These are phyloP conservation scores for Campylomormyrus numenius DNA, from an alignment of 2,113 vertebrate genomes.

Conservation along the genomic window DNA sequence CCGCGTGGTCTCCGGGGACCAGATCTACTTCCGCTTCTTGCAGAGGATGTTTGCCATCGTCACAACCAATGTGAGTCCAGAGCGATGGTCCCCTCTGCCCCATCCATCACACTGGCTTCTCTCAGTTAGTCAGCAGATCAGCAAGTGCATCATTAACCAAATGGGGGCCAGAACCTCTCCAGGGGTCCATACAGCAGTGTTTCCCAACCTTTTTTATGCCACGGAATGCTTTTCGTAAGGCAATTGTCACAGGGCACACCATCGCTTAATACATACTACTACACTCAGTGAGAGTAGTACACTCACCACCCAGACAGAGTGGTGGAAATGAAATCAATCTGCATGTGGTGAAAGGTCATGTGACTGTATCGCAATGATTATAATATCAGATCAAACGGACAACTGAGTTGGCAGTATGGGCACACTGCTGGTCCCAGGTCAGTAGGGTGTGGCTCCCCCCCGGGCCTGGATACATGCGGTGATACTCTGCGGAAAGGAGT, in stretches of 20 bases:
- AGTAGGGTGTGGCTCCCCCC: too few species aligned
- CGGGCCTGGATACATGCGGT: too few species aligned
- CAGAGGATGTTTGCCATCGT: slow-evolving; percentile 84
- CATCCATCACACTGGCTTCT: not conserved
- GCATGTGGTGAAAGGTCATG: too few species aligned
- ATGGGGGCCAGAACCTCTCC: too few species aligned
- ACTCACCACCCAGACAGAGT: too few species aligned
- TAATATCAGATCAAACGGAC: too few species aligned
- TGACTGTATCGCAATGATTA: too few species aligned
- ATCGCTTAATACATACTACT: not conserved
- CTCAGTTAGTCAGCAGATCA: not conserved
- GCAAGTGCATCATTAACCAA: not conserved
- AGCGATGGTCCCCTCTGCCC: not conserved
- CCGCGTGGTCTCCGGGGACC: slow-evolving; percentile 79
- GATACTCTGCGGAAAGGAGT: too few species aligned
- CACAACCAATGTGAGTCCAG: slow-evolving; percentile 76
- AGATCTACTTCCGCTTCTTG: slow-evolving; percentile 86
- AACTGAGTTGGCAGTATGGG: too few species aligned
- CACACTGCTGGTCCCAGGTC: too few species aligned
- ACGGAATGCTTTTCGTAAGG: not conserved
- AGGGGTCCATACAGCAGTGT: not conserved
- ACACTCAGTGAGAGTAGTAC: too few species aligned
- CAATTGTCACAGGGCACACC: not conserved
- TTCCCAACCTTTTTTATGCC: not conserved
- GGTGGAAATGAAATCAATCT: too few species aligned